Base-by-base conservation (phyloP, 2,797 vertebrate species). In the Peromyscus melanophrys region DNA sequence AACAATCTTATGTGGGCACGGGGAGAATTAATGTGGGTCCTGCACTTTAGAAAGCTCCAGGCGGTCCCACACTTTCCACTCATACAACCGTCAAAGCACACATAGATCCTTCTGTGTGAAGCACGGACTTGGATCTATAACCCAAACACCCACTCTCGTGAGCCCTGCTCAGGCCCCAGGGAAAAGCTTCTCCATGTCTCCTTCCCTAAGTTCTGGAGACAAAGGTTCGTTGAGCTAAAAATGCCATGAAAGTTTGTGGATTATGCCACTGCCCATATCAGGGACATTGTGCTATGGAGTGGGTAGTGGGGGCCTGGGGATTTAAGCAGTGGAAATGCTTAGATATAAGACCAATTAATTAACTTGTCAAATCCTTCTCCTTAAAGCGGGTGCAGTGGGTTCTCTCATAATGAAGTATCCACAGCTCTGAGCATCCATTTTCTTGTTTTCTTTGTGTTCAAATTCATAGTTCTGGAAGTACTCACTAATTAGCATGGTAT, bases 341-440 rank as follows among this genome's bases (percentile, higher is more conserved):
- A 92, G 86, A 81, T 95, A 73, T 78, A 87, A 97, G 55, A 63
- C 89, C 95, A 92, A 65, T 96, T 96, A 96, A 96, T 97, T 97
- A 97, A 89, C 94, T 96, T 96, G 96, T 97, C 96, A 93, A 78
- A 89, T 91, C 75, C 65, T 91, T 89, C 92, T 87, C 94, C 88
- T 89, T 81, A 57, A 73, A 80, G 49, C 0, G 0, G 63, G 16
- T 4, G 34, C 82, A n/a, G 77, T 52, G 89, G 83, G 87, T 63
- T 84, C 91, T 89, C 83, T 93, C 65, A 59, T 92, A 75, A 82
- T 89, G 89, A 95, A 94, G 86, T 46, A 77, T 52, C 96, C 49
- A 13, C 37, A 27, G 82, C 59, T 80, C 94, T 52, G 49, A 91
- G 59, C 57, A 78, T 86, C 95, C 94, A 92, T 93, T 89, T 92